Evolutionary conservation across 35 echinoderm and acorn worm species (phyloP).

Genomic region (Holothuria glaberrima): DNA sequence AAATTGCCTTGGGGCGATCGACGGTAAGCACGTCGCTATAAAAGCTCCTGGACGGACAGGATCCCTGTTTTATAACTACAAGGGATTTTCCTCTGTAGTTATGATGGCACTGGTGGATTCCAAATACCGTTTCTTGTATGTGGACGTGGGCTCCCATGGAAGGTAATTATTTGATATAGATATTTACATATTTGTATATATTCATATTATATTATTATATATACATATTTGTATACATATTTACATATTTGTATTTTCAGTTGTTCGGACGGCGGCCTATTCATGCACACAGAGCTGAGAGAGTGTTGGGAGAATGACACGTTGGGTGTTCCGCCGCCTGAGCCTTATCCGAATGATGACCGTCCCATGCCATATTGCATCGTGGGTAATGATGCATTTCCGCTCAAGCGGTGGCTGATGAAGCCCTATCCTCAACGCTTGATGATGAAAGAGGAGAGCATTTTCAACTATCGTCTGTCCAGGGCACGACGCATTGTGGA

Average conservation of each 20-base stretch:
- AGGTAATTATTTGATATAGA: neutral
- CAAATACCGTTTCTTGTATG: conserved; percentile 16
- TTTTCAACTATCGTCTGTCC: conserved; percentile 78
- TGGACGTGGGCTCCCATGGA: conserved; percentile 51
- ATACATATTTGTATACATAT: too few species aligned
- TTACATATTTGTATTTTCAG: too few species aligned
- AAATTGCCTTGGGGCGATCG: conserved; percentile 28
- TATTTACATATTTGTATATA: conserved; percentile 63
- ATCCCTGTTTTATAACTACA: conserved; percentile 54
- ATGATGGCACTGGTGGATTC: conserved; percentile 58
- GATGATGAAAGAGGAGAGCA: neutral
- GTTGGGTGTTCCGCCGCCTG: conserved; percentile 17
- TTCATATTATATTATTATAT: neutral
- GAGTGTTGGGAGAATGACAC: neutral
- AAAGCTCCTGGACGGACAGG: too few species aligned
- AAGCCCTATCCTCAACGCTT: conserved; percentile 48
- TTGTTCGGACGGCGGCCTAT: too few species aligned
- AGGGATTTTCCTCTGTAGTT: conserved; percentile 38
- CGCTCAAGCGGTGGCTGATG: conserved; percentile 59
- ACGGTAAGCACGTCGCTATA: too few species aligned
- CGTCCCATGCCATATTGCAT: neutral
- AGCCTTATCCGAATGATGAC: neutral
- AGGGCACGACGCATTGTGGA: conserved; percentile 70
- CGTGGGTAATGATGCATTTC: conserved; percentile 70
- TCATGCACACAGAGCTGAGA: too few species aligned